A percentile compares a stretch with the other conserved stretches of the same genome.
phyloP scores from a whole-genome alignment of 2,888 invertebrate species.

The Idaea biselata region DNA sequence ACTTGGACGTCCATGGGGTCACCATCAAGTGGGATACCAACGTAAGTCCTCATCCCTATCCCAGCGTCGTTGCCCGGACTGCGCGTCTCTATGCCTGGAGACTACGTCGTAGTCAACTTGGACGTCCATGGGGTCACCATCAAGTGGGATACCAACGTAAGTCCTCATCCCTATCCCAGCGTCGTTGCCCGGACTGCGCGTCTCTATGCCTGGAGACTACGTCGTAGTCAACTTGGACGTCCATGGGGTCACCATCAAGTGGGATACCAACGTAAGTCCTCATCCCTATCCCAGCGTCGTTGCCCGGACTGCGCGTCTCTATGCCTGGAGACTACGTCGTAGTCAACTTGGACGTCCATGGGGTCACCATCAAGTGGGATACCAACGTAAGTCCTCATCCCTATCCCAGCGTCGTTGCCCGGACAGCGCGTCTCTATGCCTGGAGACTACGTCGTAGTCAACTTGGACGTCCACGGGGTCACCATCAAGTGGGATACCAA shows the following conservation, averaged over 20 bases:
- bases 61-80: conserved; percentile 88
- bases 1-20: conserved; percentile 84
- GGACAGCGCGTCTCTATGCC: conserved; percentile 87
- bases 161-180: conserved; percentile 85
- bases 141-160: conserved; percentile 88
- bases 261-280: conserved; percentile 87
- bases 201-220: conserved; percentile 86
- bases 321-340: conserved; percentile 86
- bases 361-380: conserved; percentile 89
- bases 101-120: conserved; percentile 84
- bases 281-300: conserved; percentile 86
- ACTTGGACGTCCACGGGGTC: conserved; percentile 84
- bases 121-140: conserved; percentile 84
- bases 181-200: conserved; percentile 86
- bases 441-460: conserved; percentile 84
- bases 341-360: conserved; percentile 84
- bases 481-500: conserved; percentile 89
- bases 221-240: conserved; percentile 85
- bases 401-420: conserved; percentile 86
- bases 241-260: conserved; percentile 85
- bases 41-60: conserved; percentile 83
- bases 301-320: conserved; percentile 87
- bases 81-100: conserved; percentile 85
- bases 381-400: conserved; percentile 81
- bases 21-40: conserved; percentile 89